Base-by-base conservation (phyloP, 2,797 vertebrate species). In the Pteronotus mesoamericanus region DNA sequence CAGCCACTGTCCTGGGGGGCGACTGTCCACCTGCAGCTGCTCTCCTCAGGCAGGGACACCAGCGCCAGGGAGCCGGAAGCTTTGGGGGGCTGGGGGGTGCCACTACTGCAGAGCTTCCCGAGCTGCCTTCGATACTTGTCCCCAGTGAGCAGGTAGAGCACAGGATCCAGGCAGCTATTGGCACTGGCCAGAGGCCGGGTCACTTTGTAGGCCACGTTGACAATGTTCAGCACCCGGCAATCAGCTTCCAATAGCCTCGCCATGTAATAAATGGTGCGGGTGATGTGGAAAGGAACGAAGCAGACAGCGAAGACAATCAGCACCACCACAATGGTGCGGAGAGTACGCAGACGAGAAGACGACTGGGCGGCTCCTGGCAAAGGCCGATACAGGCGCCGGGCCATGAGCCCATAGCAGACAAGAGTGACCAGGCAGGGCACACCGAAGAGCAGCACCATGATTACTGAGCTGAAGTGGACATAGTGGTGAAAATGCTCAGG, bases 211-310 rank as follows among this genome's bases (percentile, higher is more conserved):
- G 98, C 98, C 75, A 99, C 98, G 97, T 99, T 99, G 94, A 99
- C 97, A 0, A 99, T 97, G 97, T 99, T 99, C 92, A 99, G 99
- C 26, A 98, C 96, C 9, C 14, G 9, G 66, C 99, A 99, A 86
- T 98, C 68, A 0, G 98, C 98, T 0, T 99, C 42, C 91, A 99
- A 89, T n/a, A 99, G 98, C 0, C 99, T 99, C n/a, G 99, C 98
- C 18, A 98, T 96, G 97, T 99, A 99, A 98, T 99, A 99, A 78
- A 99, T 95, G 5, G 99, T 99, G 44, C 99, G 98, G 0, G 99
- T 99, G 98, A 99, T 97, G 97, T 99, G 99, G 98, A 99, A 99
- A 4, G 99, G 99, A 75, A 99, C 98, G 0, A 99, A 99, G 98
- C 99, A 99, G 92, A 99, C 34, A 0, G 99, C 99, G 0, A 99